Evolutionary conservation across 2,888 invertebrate species (phyloP), one percentile per base, ranked within the genome.

Genomic region (Podotricha telesiphe): DNA sequence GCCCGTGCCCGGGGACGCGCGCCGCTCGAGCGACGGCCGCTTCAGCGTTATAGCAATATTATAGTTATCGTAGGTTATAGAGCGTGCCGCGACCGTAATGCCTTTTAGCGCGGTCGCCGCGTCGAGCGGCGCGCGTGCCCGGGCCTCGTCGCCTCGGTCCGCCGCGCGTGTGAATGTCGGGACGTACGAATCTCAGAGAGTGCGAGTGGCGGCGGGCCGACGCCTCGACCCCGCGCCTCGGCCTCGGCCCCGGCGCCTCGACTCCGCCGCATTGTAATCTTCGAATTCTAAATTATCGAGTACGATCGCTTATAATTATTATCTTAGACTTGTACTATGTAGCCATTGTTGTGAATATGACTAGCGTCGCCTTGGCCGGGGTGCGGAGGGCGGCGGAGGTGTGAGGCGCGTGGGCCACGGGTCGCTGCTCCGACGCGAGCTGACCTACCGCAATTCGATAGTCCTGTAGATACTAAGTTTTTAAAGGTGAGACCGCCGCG

Each of bases 291-390:
- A 86, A 88, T 85, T 85, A 76, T 75, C 68, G 79, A 85, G 84
- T 83, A 83, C 86, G 83, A 88, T 85, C 85, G 92, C 92, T 92
- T 91, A 79, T 86, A 87, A 82, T 85, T 84, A 86, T 86, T 85
- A 88, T 85, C 82, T 82, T 90, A 91, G 87, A 86, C 77, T 85
- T 82, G 84, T 88, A 86, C 81, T 86, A 86, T 86, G 86, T 88
- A 91, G 91, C 87, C 85, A 84, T 87, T 86, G 88, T 85, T 86
- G 88, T 84, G 86, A 84, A 82, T 84, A 84, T 77, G 76, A 63
- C 80, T 80, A 81, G 84, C 74, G 79, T 77, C 74, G 80, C 74
- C 74, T 74, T 73, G 67, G 76, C 72, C 69, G 72, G 75, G 72
- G 73, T 67, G 76, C 70, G 75, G 71, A 70, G 70, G 59, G 69